Percentiles rank a stretch among this genome's conserved stretches.
phyloP scores from a whole-genome alignment of 2,797 vertebrate species.

The Sebastes diaconus region DNA sequence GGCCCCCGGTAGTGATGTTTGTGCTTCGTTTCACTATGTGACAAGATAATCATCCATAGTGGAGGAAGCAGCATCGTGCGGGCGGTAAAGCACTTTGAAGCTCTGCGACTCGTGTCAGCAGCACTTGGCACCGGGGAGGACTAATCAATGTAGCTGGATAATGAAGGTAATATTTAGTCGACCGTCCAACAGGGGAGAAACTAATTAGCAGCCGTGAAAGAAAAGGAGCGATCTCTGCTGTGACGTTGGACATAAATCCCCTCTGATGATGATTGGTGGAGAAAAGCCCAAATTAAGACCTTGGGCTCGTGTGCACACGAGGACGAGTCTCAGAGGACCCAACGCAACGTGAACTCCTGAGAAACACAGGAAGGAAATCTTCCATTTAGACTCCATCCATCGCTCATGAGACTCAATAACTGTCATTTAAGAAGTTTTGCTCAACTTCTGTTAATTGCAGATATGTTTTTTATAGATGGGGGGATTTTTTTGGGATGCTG shows the following conservation, averaged over 20 bases:
- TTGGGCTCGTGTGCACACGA: neutral
- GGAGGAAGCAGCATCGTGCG: neutral
- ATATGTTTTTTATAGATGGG: conserved; percentile 9
- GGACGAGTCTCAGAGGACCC: conserved; percentile 28
- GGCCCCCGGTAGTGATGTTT: conserved; percentile 9
- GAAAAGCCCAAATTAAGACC: conserved; percentile 48
- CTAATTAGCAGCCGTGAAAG: conserved; percentile 61
- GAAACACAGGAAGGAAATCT: neutral
- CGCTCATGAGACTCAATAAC: conserved; percentile 39
- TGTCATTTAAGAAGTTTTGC: conserved; percentile 54
- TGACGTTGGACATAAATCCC: conserved; percentile 18
- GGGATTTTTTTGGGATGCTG: neutral
- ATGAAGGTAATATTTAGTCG: conserved; percentile 66
- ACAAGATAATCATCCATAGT: conserved; percentile 32
- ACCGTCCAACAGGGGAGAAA: conserved; percentile 39
- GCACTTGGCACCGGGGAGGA: conserved; percentile 40
- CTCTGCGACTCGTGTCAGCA: conserved; percentile 46
- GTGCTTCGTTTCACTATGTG: conserved; percentile 10
- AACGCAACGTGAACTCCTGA: conserved; percentile 9
- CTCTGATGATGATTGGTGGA: conserved; percentile 27
- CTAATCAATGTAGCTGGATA: conserved; percentile 57
- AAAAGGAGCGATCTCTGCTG: conserved; percentile 32
- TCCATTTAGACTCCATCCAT: conserved; percentile 17
- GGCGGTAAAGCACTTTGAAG: conserved; percentile 27
- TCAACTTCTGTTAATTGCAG: conserved; percentile 54